Conservation (phyloP, 2,113 vertebrate genomes). For the Hydrochoerus hydrochaeris region DNA sequence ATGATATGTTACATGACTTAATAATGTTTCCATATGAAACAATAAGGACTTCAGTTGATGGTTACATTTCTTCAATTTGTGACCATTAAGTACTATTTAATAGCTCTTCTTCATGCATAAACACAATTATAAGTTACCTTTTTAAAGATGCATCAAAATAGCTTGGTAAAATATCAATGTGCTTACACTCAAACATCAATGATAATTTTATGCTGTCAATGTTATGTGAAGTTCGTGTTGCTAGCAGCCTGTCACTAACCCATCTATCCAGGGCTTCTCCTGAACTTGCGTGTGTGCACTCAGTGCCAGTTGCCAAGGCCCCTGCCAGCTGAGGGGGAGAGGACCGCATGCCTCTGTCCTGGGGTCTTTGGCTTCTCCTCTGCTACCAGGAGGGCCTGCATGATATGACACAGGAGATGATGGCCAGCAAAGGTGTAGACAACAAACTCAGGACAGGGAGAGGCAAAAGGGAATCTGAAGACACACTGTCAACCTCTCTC, state of each 20-base stretch:
- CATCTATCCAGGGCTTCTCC: not conserved
- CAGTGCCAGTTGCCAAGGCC: not conserved
- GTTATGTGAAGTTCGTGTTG: not conserved
- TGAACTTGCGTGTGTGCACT: not conserved
- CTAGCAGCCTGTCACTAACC: not conserved
- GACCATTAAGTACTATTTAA: not conserved
- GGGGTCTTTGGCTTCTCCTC: not conserved
- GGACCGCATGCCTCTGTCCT: not conserved
- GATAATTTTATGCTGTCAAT: not conserved
- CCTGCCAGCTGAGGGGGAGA: not conserved
- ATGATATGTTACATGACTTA: not conserved
- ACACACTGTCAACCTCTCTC: not conserved
- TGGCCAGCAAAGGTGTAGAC: not conserved
- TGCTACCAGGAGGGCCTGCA: not conserved
- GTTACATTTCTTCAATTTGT: not conserved
- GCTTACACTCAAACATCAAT: not conserved
- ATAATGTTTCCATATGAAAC: not conserved
- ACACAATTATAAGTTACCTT: not conserved
- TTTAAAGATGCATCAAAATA: not conserved
- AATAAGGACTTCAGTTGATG: not conserved
- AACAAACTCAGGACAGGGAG: not conserved
- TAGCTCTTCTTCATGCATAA: not conserved
- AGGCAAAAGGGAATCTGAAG: not conserved
- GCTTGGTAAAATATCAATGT: not conserved
- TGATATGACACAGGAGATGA: too few relatives aligned